A percentile compares a stretch with the other conserved stretches of the same genome.
These are phyloP conservation scores for Syrmaticus mikado DNA, from an alignment of 2,113 vertebrate species.

Conservation along the genomic window DNA sequence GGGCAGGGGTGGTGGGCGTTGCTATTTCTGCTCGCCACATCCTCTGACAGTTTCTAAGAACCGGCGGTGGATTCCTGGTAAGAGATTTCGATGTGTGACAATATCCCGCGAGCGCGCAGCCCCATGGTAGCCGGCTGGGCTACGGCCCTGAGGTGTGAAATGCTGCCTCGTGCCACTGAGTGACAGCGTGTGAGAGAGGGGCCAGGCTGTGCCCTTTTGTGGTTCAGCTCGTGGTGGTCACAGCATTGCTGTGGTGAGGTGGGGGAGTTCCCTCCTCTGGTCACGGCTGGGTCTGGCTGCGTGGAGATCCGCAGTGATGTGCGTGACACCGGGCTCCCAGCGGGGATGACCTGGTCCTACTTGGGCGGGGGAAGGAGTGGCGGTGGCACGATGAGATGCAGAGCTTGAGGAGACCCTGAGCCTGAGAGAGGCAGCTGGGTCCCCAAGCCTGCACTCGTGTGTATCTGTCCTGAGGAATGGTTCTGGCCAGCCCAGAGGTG, in stretches of 20 bases:
- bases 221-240: not conserved
- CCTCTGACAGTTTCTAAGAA: slow-evolving; percentile 85
- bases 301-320: fast-evolving
- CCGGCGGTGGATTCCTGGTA: slow-evolving; percentile 72
- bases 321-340: not conserved
- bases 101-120: not conserved
- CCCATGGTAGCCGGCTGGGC: not conserved
- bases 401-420: not conserved
- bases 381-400: fast-evolving
- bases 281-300: not conserved
- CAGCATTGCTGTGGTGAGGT: not conserved
- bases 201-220: not conserved
- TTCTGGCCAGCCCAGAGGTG: fast-evolving
- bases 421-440: not conserved
- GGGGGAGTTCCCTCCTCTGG: slow-evolving; percentile 3
- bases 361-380: fast-evolving
- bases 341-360: not conserved
- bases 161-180: not conserved
- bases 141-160: not conserved
- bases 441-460: fast-evolving
- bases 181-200: fast-evolving
- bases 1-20: slow-evolving; percentile 54
- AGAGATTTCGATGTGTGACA: slow-evolving; percentile 40
- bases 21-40: slow-evolving; percentile 81
- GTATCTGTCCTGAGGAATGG: fast-evolving